A percentile compares a stretch with the other conserved stretches of the same genome.
These are phyloP conservation scores for Pluvianellus socialis DNA, from an alignment of 2,113 vertebrate genomes.

Conservation along the genomic window DNA sequence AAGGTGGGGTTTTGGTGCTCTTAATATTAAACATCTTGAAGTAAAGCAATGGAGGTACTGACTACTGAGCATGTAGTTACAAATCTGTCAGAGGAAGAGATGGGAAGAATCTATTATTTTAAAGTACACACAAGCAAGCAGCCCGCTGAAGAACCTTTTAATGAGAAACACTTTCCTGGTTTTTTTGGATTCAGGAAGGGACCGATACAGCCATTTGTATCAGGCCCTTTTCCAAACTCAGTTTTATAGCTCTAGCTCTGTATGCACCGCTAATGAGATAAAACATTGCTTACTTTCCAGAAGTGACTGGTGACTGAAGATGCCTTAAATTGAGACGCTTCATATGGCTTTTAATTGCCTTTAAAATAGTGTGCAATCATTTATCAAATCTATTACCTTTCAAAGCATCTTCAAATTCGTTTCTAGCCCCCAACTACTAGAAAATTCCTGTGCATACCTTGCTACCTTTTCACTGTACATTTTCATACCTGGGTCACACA, in stretches of 20 bases:
- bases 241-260: not conserved
- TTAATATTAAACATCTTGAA: not conserved
- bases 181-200: not conserved
- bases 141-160: not conserved
- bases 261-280: not conserved
- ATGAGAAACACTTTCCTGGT: not conserved
- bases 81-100: not conserved
- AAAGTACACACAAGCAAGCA: not conserved
- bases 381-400: not conserved
- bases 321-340: not conserved
- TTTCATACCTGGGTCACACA: not conserved
- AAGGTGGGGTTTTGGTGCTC: not conserved
- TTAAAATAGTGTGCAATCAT: not conserved
- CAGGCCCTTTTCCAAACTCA: not conserved
- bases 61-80: not conserved
- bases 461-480: not conserved
- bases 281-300: not conserved
- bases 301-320: not conserved
- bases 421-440: not conserved
- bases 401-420: not conserved
- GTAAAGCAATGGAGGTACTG: not conserved
- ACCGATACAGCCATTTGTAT: not conserved
- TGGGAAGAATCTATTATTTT: not conserved
- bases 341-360: not conserved
- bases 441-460: not conserved